Conservation (phyloP, 35 echinoderm and acorn worm genomes). For the Heliocidaris tuberculata region DNA sequence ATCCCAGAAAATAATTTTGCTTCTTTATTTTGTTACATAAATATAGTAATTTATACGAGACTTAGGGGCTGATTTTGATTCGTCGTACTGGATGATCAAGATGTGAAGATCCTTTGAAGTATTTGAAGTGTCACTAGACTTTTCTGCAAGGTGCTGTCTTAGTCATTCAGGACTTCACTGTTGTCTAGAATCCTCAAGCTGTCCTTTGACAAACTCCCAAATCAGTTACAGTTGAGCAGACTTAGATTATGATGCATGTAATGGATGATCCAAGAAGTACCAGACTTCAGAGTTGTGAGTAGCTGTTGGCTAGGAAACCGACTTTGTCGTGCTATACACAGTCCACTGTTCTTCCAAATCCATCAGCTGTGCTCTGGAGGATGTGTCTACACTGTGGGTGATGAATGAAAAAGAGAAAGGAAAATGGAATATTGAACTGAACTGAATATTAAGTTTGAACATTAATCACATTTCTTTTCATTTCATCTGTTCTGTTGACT, state of each 20-base stretch:
- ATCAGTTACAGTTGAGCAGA: background rate
- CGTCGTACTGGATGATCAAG: no score
- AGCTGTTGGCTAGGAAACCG: background rate
- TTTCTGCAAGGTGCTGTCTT: no score
- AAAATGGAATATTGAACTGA: background rate
- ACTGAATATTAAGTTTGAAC: no score
- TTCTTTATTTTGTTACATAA: no score
- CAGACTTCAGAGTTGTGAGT: background rate
- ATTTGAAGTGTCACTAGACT: no score
- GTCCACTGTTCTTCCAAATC: conserved; percentile 11
- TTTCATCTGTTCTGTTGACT: no score
- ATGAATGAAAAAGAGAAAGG: background rate
- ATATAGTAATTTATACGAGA: no score
- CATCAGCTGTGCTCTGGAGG: background rate
- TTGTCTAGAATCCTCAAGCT: background rate
- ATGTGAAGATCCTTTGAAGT: no score
- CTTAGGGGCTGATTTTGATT: no score
- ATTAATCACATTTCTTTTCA: no score
- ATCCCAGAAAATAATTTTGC: no score
- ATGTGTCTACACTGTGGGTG: background rate
- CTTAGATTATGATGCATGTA: background rate
- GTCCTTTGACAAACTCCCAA: background rate
- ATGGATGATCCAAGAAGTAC: background rate
- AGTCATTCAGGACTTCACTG: no score
- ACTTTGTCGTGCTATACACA: conserved; percentile 18